Evolutionary conservation across 2,888 invertebrate genomes (phyloP), one percentile per base, ranked within the genome.

Genomic region (Drosophila greeni): DNA sequence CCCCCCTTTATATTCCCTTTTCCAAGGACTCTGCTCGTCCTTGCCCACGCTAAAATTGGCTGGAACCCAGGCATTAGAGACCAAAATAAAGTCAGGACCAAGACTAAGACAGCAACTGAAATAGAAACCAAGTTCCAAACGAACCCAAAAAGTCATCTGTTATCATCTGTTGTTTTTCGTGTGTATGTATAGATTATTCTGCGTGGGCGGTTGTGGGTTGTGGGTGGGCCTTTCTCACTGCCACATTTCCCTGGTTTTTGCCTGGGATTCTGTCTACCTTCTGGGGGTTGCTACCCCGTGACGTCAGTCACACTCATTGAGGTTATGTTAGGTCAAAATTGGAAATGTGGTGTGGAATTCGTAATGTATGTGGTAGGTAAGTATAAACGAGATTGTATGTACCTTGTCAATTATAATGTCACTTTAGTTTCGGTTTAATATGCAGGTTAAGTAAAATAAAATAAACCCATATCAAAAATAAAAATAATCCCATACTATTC

Each of bases 261-360:
- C 11, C 12, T 5, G 42, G 59, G 58, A 58, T 40, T 61, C 47
- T 48, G 47, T 48, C 47, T 48, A 40, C 33, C 52, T 56, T 56
- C 20, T 11, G 53, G 61, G 61, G 61, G 47, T 62, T 40, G 49
- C 5, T 59, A 45, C 37, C 48, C 62, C 16, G 40, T 61, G 64
- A 61, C 61, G 61, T 61, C 64, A 61, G 64, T 59, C 59, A 43
- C 58, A 23, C 14, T 37, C 37, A 7, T 29, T 53, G 55, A 56
- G 55, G 55, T 43, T 58, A 43, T 23, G 42, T 58, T 39, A 56
- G 57, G 58, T 40, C 57, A 16, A 36, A 20, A 53, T 42, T 26
- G 16, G 20, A 51, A 53, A 16, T 42, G 24, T 42, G n/a, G 42
- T 24, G 9, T 24, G 5, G 9, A 24, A 40, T 23, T 40, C 8